Evolutionary conservation across 2,888 invertebrate species (phyloP), one percentile per base, ranked within the genome.

Genomic region (Oscheius sp.): DNA sequence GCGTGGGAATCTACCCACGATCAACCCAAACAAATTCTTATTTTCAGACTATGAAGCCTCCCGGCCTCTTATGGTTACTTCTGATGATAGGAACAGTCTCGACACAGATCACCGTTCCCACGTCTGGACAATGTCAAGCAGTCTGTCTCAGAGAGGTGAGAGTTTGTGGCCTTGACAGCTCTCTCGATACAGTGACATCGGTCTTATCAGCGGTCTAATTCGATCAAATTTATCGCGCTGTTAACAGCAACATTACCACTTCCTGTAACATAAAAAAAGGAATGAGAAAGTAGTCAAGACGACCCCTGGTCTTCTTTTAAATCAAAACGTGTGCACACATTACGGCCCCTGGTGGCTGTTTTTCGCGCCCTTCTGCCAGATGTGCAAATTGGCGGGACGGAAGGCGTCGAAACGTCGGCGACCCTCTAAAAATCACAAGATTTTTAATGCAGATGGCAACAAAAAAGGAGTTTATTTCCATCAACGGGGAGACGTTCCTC

Each of bases 401-500:
- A 53, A 55, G 68, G 55, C 47, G 60, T 33, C 35, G 60, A 60
- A 60, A 60, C 33, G n/a, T 42, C 55, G 55, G 55, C 21, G 55
- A 13, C 21, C 32, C 29, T 33, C 10, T 58, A 10, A 29, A 58
- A 37, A 37, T 37, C 29, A 63, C n/a, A 42, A 42, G 42, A 11
- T 63, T 71, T 37, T 29, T 33, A 57, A 77, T 80, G 50, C 78
- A 80, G 81, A 78, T 75, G 72, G 77, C 78, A 21, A 75, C 70
- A 60, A 68, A 73, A 35, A 75, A 74, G 62, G 78, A 79, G 58
- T 78, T 72, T 33, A 48, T 58, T 42, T 73, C 78, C 1, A 75
- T 78, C 35, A 75, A 57, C 35, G 81, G 79, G 35, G 68, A 78
- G 7, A 42, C 73, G 11, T 81, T 72, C 58, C 72, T 70, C 29